Conservation (phyloP, 2,113 vertebrate genomes). For the Nettapus auritus region DNA sequence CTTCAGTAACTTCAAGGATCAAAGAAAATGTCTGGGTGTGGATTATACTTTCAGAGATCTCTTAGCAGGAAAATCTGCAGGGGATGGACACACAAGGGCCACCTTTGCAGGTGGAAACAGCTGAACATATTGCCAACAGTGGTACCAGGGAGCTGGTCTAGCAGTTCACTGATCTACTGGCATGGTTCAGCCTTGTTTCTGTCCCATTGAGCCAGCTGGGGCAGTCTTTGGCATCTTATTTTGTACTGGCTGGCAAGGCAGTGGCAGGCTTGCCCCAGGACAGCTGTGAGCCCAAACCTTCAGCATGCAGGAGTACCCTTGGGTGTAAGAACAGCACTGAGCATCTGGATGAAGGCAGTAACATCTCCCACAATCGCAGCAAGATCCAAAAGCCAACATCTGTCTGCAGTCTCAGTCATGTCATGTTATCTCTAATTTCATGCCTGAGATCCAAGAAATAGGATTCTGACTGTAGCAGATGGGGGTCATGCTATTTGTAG, state of each 20-base stretch:
- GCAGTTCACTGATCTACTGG: background rate
- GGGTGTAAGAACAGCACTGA: fast-evolving
- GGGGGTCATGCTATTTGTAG: background rate
- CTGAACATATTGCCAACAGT: background rate
- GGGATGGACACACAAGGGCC: no score
- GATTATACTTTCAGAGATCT: background rate
- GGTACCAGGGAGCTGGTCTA: background rate
- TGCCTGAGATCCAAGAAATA: background rate
- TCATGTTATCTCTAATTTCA: background rate
- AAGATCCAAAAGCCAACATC: background rate
- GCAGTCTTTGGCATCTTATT: background rate
- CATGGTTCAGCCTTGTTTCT: background rate
- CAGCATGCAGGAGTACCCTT: background rate
- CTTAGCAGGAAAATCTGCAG: background rate
- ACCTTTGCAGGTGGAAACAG: background rate
- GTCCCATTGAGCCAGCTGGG: background rate
- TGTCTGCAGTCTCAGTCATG: background rate
- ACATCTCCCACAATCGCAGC: fast-evolving
- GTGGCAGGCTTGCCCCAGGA: fast-evolving
- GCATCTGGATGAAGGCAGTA: background rate
- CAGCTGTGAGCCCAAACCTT: background rate
- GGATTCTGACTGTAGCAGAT: conserved; percentile 12
- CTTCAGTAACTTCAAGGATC: no score
- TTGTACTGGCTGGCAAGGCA: background rate
- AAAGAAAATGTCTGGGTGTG: background rate